Percentiles rank a stretch among this genome's conserved stretches.
Evolutionary conservation across 1,140 invertebrate genomes (phyloP).

Genomic region (Tetramorium simillimum): DNA sequence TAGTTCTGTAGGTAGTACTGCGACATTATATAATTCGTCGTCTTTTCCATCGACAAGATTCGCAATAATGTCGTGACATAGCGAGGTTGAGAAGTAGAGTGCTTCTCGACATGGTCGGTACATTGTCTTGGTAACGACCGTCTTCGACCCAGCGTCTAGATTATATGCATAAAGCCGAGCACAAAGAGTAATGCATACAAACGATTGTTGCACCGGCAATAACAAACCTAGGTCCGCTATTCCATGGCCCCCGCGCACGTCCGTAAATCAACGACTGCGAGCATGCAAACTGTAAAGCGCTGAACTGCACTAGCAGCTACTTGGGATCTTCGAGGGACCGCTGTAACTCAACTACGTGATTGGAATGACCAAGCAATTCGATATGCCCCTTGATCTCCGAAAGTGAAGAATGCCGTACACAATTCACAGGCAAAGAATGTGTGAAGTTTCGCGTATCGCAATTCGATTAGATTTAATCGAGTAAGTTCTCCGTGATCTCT

Average conservation of each 20-base stretch:
- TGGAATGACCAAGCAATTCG: constrained; percentile 49
- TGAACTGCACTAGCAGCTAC: constrained; percentile 40
- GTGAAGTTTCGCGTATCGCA: not conserved
- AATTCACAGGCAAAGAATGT: constrained; percentile 7
- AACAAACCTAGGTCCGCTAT: constrained; percentile 44
- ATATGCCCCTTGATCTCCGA: constrained; percentile 42
- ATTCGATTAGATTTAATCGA: constrained; percentile 46
- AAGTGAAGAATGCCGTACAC: constrained; percentile 13
- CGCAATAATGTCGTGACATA: constrained; percentile 10
- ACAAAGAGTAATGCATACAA: constrained; percentile 61
- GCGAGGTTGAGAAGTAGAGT: not conserved
- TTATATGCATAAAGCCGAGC: constrained; percentile 54
- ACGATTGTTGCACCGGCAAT: constrained; percentile 51
- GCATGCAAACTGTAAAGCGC: constrained; percentile 50
- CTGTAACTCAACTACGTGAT: constrained; percentile 52
- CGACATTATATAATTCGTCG: constrained; percentile 23
- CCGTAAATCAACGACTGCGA: constrained; percentile 48
- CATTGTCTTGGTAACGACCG: constrained; percentile 54
- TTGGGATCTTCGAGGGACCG: constrained; percentile 31
- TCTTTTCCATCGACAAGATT: not conserved
- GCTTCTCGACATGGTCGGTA: not conserved
- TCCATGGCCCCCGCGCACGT: constrained; percentile 6
- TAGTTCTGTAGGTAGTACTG: not conserved
- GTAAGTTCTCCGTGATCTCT: not conserved
- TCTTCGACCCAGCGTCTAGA: constrained; percentile 19